These are phyloP conservation scores for Thamnaconus septentrionalis DNA, from an alignment of 2,113 vertebrate species.

Conservation along the genomic window DNA sequence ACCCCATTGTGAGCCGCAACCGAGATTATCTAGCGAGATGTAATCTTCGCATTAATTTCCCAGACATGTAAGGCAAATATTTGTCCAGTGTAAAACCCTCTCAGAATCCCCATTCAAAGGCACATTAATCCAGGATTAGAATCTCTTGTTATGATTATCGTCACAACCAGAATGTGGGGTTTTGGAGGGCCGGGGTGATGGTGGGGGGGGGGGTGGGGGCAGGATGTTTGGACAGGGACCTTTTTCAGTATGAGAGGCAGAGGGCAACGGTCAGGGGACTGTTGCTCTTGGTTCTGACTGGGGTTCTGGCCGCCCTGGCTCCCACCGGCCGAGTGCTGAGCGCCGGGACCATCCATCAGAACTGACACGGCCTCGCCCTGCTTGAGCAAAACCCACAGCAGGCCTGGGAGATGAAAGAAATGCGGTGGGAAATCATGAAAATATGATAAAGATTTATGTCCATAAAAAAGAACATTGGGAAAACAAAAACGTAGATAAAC, in stretches of 20 bases:
- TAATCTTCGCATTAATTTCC: slow-evolving; percentile 60
- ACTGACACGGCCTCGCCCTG: slow-evolving; percentile 81
- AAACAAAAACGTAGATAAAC: background rate
- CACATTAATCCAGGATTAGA: slow-evolving; percentile 66
- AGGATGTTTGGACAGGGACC: slow-evolving; percentile 79
- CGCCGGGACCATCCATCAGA: slow-evolving; percentile 82
- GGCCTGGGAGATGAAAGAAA: slow-evolving; percentile 68
- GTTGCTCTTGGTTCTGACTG: slow-evolving; percentile 65
- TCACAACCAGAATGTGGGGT: slow-evolving; percentile 43
- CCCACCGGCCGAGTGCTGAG: slow-evolving; percentile 53
- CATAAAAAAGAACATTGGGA: background rate
- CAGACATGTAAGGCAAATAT: slow-evolving; percentile 69
- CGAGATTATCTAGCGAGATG: slow-evolving; percentile 41
- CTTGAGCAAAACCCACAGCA: slow-evolving; percentile 87
- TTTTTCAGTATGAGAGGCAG: slow-evolving; percentile 92
- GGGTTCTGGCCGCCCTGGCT: slow-evolving; percentile 45
- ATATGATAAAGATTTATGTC: slow-evolving; percentile 4
- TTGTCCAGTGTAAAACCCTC: slow-evolving; percentile 53
- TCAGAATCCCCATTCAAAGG: slow-evolving; percentile 55
- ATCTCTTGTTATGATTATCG: slow-evolving; percentile 54
- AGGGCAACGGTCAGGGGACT: slow-evolving; percentile 64
- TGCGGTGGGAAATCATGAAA: no score
- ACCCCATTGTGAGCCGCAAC: slow-evolving; percentile 35
- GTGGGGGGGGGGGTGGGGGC: slow-evolving; percentile 25
- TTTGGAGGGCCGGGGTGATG: background rate